These are phyloP conservation scores for Lomographa bimaculata DNA, from an alignment of 2,888 invertebrate genomes.

Conservation along the genomic window DNA sequence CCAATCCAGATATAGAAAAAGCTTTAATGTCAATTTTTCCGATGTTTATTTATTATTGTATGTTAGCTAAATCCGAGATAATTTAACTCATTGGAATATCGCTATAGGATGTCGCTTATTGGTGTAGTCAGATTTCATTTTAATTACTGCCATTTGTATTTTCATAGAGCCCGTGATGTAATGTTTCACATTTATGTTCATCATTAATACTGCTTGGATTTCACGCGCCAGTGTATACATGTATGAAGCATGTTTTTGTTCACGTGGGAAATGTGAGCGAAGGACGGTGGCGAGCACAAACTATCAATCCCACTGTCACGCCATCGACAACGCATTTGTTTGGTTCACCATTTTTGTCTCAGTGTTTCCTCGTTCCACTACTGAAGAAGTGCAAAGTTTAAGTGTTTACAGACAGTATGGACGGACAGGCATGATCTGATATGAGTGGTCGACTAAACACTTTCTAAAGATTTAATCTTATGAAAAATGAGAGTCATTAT, in stretches of 20 bases:
- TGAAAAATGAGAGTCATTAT: too few species aligned
- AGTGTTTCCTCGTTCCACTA: constrained; percentile 53
- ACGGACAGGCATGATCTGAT: too few species aligned
- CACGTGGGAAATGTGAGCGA: constrained; percentile 27
- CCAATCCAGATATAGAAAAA: too few species aligned
- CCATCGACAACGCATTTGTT: constrained; percentile 80
- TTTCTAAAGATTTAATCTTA: too few species aligned
- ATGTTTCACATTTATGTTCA: constrained; percentile 17
- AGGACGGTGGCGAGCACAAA: constrained; percentile 39
- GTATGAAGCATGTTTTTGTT: constrained; percentile 24
- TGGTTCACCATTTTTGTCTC: constrained; percentile 79
- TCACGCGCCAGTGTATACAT: constrained; percentile 15
- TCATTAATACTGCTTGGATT: constrained; percentile 19
- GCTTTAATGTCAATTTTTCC: too few species aligned
- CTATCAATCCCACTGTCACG: constrained; percentile 80
- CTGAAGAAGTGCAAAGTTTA: constrained; percentile 28
- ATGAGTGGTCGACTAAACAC: too few species aligned
- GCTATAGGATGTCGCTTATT: too few species aligned
- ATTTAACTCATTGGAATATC: too few species aligned
- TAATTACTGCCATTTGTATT: constrained; percentile 5
- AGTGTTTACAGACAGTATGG: constrained; percentile 9
- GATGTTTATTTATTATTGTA: too few species aligned
- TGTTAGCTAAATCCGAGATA: too few species aligned
- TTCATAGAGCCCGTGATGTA: constrained; percentile 4
- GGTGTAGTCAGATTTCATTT: constrained; percentile 10